Evolutionary conservation across 2,113 vertebrate species (phyloP), one percentile per base, ranked within the genome.

Genomic region (Lophotis ruficrista): DNA sequence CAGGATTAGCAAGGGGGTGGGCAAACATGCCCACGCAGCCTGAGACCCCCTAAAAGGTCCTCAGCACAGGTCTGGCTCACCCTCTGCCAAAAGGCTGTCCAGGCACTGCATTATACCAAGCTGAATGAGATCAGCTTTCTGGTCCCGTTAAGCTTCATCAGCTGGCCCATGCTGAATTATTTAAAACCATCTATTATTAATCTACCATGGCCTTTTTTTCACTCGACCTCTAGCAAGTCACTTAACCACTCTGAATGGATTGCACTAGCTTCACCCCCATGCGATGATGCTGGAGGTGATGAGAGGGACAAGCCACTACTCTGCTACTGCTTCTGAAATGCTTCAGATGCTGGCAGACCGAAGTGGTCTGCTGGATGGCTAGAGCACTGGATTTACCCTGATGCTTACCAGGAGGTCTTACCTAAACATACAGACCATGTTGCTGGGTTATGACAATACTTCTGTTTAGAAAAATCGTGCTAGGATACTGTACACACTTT

Each of bases 171-270:
- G 5, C 0, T 87, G 50, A 86, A 90, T 81, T 94, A 92, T 94
- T 92, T 70, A 92, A 66, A 70, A 13, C 57, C 47, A 75, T 93
- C 19, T 96, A 94, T 94, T 93, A 94, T 95, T 91, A 68, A 90
- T 92, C 33, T 61, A 71, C 77, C 77, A 61, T 1, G 2, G 33
- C 12, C 12, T 83, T 91, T 43, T 70, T 66, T 89, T 83, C 86
- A 68, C 70, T 72, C 5, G 1, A 77, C 66, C 31, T 88, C 86
- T 73, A 84, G 64, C 66, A 76, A 92, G 85, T 85, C 82, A 80
- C 72, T 94, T 84, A 83, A 81, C 84, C n/a, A 8, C 62, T 72
- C 45, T 43, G 75, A 85, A 64, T 35, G 50, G 73, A 86, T 45
- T 83, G 69, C 47, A 43, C 33, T 33, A 48, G 68, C 45, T 83